Evolutionary conservation across 1,140 invertebrate species (phyloP).

Genomic region (Hormaphis cornu): DNA sequence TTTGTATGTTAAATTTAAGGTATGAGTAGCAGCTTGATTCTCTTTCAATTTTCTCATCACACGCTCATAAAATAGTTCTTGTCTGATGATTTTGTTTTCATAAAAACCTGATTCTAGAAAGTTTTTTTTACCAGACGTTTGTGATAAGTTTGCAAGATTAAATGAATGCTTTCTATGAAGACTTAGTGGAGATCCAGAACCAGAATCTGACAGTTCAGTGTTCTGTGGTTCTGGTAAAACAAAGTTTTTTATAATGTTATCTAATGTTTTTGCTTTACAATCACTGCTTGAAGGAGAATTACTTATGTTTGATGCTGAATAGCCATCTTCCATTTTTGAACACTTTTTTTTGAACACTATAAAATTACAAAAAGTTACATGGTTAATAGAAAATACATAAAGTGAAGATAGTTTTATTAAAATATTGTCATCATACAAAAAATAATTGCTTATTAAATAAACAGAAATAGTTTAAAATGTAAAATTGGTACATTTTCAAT

Average conservation of each 20-base stretch:
- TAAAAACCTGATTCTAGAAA: background rate
- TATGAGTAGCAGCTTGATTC: background rate
- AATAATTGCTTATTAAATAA: no score
- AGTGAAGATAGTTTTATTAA: no score
- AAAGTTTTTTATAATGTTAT: slow-evolving; percentile 4
- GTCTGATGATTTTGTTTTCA: background rate
- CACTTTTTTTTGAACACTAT: background rate
- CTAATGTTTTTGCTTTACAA: background rate
- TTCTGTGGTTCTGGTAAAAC: background rate
- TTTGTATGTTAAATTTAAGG: background rate
- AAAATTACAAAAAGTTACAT: background rate
- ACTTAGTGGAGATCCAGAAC: background rate
- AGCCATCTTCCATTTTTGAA: background rate
- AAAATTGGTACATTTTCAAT: no score
- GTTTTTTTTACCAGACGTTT: slow-evolving; percentile 4
- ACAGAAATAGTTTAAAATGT: no score
- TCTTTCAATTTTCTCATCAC: slow-evolving; percentile 15
- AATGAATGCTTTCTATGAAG: background rate
- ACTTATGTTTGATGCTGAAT: background rate
- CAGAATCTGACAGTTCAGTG: background rate
- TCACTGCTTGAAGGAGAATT: background rate
- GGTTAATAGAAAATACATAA: background rate
- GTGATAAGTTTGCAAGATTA: background rate
- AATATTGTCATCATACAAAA: no score
- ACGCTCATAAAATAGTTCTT: slow-evolving; percentile 1